These are phyloP conservation scores for Drosophila paulistorum DNA, from an alignment of 1,140 invertebrate species.

Conservation along the genomic window DNA sequence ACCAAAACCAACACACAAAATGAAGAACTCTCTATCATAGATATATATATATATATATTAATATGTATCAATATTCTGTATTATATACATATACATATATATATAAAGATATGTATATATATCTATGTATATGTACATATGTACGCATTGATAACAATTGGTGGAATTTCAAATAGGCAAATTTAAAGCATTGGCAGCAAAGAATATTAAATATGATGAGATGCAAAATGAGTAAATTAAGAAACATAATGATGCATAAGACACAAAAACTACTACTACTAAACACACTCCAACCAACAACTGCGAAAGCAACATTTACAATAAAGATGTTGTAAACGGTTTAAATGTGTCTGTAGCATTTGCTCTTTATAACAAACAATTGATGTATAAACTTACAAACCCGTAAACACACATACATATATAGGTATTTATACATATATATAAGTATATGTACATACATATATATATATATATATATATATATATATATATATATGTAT, in stretches of 20 bases:
- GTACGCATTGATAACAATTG: constrained; percentile 20
- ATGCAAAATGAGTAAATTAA: constrained; percentile 11
- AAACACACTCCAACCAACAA: background rate
- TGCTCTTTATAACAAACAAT: constrained; percentile 47
- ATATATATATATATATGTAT: constrained; percentile 32
- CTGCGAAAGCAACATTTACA: constrained; percentile 17
- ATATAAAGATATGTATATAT: background rate
- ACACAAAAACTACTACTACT: constrained; percentile 9
- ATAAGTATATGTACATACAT: constrained; percentile 29
- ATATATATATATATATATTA: constrained; percentile 6
- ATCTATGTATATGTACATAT: constrained; percentile 14
- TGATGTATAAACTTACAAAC: constrained; percentile 38
- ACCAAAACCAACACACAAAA: constrained; percentile 16
- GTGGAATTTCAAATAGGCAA: constrained; percentile 22
- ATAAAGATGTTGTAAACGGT: constrained; percentile 11
- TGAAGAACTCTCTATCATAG: constrained; percentile 2
- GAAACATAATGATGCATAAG: constrained; percentile 12
- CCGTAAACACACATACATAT: constrained; percentile 1
- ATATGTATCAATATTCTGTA: background rate
- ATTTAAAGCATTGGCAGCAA: constrained; percentile 48
- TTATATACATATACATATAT: constrained; percentile 10
- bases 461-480: constrained; percentile 37
- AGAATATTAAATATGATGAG: constrained; percentile 27
- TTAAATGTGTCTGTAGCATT: constrained; percentile 27
- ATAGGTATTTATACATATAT: constrained; percentile 25